Percentiles rank a stretch among this genome's conserved stretches.
These are phyloP conservation scores for Melanerpes formicivorus DNA, from an alignment of 2,113 vertebrate species.

Conservation along the genomic window DNA sequence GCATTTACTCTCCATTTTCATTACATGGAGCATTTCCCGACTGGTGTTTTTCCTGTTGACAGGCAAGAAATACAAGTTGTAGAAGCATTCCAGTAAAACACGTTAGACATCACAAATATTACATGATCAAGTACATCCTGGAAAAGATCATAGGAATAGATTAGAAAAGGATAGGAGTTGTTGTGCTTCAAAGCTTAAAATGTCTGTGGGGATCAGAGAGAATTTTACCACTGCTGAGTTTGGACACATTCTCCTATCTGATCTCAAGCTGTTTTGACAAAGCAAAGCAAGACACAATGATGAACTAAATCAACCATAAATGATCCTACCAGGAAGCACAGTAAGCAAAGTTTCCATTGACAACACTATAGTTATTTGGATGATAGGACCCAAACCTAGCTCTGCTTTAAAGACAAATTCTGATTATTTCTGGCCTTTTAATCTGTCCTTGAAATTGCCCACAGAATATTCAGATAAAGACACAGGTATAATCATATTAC, in stretches of 20 bases:
- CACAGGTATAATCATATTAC: background rate
- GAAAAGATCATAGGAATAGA: background rate
- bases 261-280: background rate
- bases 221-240: background rate
- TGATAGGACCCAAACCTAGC: background rate
- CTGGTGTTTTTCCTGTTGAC: background rate
- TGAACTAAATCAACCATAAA: background rate
- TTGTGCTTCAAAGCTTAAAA: background rate
- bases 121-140: background rate
- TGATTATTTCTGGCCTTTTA: background rate
- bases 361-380: background rate
- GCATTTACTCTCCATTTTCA: background rate
- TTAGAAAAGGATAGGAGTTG: background rate
- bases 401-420: background rate
- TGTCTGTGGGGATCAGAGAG: background rate
- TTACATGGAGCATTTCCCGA: background rate
- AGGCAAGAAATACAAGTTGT: background rate
- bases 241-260: background rate
- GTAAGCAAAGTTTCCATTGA: background rate
- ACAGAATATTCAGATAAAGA: background rate
- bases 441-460: background rate
- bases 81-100: background rate
- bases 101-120: background rate
- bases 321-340: background rate
- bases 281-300: background rate